Conservation (phyloP, 1,140 invertebrate species). For the Bombus pyrosoma region DNA sequence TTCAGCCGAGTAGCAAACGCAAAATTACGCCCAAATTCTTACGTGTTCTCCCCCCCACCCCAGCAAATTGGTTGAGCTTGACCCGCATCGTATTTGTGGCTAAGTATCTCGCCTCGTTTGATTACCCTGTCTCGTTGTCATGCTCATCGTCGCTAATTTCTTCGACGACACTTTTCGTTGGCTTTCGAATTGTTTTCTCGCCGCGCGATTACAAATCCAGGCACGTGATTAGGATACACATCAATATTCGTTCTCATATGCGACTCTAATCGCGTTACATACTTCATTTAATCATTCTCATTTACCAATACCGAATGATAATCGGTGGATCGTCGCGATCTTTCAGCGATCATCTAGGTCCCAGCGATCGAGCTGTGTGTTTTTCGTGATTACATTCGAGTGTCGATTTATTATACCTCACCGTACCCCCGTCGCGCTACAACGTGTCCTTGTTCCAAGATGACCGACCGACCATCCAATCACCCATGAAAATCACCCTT, state of each 20-base stretch:
- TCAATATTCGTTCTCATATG: constrained; percentile 4
- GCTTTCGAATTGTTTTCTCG: constrained; percentile 44
- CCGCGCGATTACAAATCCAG: constrained; percentile 20
- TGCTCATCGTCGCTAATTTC: constrained; percentile 46
- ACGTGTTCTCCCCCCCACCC: not conserved
- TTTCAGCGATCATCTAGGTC: constrained; percentile 33
- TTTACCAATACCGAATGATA: not conserved
- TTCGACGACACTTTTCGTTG: constrained; percentile 41
- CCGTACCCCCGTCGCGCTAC: constrained; percentile 66
- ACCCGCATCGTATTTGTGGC: constrained; percentile 50
- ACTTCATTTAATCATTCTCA: constrained; percentile 5
- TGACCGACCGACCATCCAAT: constrained; percentile 68
- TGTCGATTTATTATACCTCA: constrained; percentile 63
- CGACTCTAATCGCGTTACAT: constrained; percentile 42
- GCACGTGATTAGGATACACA: constrained; percentile 26
- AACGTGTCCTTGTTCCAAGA: constrained; percentile 66
- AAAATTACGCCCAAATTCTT: constrained; percentile 31
- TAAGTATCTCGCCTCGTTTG: constrained; percentile 62
- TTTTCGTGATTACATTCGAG: constrained; percentile 61
- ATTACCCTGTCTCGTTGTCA: constrained; percentile 56
- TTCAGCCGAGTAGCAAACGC: constrained; percentile 51
- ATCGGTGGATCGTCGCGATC: constrained; percentile 46
- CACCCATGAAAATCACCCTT: constrained; percentile 33
- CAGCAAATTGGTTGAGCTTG: constrained; percentile 56
- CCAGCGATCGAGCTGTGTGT: constrained; percentile 49